Conservation (phyloP, 53 echinoderm and acorn worm species). For the Arbacia lixula region DNA sequence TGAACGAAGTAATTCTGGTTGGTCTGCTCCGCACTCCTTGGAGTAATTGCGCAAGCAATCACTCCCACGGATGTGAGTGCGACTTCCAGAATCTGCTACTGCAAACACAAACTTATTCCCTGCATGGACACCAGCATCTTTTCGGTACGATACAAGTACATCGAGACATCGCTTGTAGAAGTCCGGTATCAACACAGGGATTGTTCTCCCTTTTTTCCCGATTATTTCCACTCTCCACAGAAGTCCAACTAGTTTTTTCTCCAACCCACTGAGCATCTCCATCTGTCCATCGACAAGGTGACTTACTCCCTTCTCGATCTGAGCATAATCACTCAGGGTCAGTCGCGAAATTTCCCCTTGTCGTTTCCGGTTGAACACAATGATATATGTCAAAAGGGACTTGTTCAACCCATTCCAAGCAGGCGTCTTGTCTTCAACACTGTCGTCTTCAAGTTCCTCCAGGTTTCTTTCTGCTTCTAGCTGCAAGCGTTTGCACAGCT, state of each 20-base stretch:
- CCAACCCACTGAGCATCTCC: slow-evolving; percentile 35
- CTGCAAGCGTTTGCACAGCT: background rate
- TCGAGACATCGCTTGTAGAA: background rate
- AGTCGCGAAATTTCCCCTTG: slow-evolving; percentile 40
- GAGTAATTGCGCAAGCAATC: slow-evolving; percentile 36
- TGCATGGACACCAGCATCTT: background rate
- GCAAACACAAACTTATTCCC: background rate
- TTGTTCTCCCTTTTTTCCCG: slow-evolving; percentile 64
- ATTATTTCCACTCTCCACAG: slow-evolving; percentile 53
- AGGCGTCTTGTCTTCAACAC: background rate
- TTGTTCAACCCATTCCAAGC: slow-evolving; percentile 40
- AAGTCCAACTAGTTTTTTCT: slow-evolving; percentile 27
- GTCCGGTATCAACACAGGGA: slow-evolving; percentile 70
- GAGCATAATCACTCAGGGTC: slow-evolving; percentile 42
- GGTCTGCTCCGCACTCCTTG: slow-evolving; percentile 36
- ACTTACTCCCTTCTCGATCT: background rate
- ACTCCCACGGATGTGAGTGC: slow-evolving; percentile 29
- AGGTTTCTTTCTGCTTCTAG: background rate
- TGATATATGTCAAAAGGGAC: slow-evolving; percentile 39
- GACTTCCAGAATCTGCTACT: background rate
- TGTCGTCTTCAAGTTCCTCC: background rate
- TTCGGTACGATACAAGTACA: background rate
- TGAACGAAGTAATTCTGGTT: slow-evolving; percentile 39
- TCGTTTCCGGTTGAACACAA: slow-evolving; percentile 58
- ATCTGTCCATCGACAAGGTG: slow-evolving; percentile 21